Conservation (phyloP, 2,888 invertebrate genomes). For the Rhagonycha lutea region DNA sequence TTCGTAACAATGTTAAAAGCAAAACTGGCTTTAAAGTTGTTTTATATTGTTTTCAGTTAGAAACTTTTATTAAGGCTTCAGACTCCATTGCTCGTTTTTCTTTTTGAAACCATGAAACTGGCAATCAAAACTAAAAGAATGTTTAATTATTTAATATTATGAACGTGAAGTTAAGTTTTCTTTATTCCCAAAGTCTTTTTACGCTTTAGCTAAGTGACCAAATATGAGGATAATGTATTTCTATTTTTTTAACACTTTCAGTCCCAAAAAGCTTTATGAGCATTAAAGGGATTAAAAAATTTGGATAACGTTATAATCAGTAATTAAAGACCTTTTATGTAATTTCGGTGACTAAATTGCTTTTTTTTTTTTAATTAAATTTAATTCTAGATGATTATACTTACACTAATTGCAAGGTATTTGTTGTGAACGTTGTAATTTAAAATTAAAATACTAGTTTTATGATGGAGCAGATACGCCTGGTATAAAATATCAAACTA, state of each 20-base stretch:
- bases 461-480: background rate
- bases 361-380: background rate
- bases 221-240: background rate
- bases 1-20: background rate
- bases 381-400: background rate
- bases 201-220: background rate
- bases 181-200: background rate
- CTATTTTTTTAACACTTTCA: background rate
- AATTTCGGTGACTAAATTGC: background rate
- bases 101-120: background rate
- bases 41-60: background rate
- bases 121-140: background rate
- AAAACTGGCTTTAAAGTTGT: background rate
- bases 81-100: background rate
- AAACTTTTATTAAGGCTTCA: background rate
- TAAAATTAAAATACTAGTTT: background rate
- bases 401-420: background rate
- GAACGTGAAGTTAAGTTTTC: background rate
- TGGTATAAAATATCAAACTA: constrained; percentile 2
- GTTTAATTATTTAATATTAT: background rate
- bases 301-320: background rate
- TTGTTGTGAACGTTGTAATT: background rate
- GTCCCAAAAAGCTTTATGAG: too few species aligned
- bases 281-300: background rate
- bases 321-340: background rate